phyloP scores from a whole-genome alignment of 2,113 vertebrate species.

The Edolisoma coerulescens region DNA sequence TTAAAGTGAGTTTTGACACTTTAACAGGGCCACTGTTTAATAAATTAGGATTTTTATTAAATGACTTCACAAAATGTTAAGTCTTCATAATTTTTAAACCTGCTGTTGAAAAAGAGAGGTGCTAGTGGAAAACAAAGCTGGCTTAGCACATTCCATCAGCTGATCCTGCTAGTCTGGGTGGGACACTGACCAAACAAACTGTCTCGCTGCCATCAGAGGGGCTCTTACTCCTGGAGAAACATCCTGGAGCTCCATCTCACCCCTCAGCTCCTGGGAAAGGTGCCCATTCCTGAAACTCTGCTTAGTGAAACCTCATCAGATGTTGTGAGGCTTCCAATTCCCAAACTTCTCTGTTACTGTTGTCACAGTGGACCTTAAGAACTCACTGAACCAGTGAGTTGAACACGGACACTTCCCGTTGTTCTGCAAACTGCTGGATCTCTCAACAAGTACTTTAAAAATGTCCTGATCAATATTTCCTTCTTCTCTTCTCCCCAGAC shows the following conservation, averaged over 20 bases:
- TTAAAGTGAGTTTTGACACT: background rate
- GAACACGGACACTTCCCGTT: background rate
- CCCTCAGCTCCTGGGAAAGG: background rate
- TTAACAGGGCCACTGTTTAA: slow-evolving; percentile 18
- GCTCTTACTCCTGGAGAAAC: background rate
- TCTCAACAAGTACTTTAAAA: background rate
- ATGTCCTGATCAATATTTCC: background rate
- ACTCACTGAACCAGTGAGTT: background rate
- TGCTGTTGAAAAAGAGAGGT: slow-evolving; percentile 32
- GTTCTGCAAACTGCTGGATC: background rate
- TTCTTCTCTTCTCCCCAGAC: background rate
- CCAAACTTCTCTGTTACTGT: background rate
- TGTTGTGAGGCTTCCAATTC: background rate
- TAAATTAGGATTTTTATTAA: slow-evolving; percentile 46
- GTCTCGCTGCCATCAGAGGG: background rate
- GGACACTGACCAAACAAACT: background rate
- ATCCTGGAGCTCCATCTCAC: background rate
- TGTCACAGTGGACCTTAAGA: background rate
- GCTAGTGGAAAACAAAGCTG: background rate
- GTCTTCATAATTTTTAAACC: slow-evolving; percentile 25
- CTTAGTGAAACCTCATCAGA: background rate
- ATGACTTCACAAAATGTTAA: slow-evolving; percentile 7
- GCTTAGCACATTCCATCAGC: background rate
- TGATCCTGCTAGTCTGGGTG: background rate
- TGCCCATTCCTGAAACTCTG: background rate